Base-by-base conservation (phyloP, 1,140 invertebrate genomes). In the Meloidogyne exigua region DNA sequence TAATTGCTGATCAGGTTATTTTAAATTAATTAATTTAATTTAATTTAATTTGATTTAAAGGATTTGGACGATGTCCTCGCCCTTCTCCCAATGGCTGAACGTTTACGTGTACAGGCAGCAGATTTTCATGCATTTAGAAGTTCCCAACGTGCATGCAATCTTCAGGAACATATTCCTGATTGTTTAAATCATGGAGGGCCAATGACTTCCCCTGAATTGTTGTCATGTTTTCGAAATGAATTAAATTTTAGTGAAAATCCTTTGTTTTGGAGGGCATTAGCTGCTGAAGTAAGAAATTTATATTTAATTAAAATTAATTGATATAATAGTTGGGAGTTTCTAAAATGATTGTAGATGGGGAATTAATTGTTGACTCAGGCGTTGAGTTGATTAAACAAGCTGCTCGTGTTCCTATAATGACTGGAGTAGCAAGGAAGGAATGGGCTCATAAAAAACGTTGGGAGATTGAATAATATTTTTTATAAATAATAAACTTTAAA, bases 391-490 rank as follows among this genome's bases (percentile, higher is more conserved):
- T 83, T 23, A 36, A 49, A 11, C 78, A 83, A 25, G 76, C 84
- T 66, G 86, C 85, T 15, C 72, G 79, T 15, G 70, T 87, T 25
- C 85, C 85, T 11, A 69, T 87, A 9, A 65, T 87, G 42, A 88
- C 85, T n/a, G 85, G 85, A 13, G 85, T 87, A 28, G 85, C 85
- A 7, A 69, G 74, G 7, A 68, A 81, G 10, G 85, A 87, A 71
- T 87, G 85, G 85, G 84, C 81, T 42, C 85, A 87, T 69, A 87
- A 87, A 79, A 88, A 88, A 75, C 79, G 86, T 85, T 49, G 23
- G 44, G 11, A n/a, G n/a, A n/a, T n/a, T n/a, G n/a, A n/a, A n/a
- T n/a, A n/a, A n/a, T n/a, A n/a, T n/a, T n/a, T n/a, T n/a, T n/a
- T n/a, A n/a, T n/a, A n/a, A 32, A 32, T 3, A 32, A 32, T 32